A percentile compares a stretch with the other conserved stretches of the same genome.
phyloP scores from a whole-genome alignment of 2,888 invertebrate species.

The Melanchra persicariae region DNA sequence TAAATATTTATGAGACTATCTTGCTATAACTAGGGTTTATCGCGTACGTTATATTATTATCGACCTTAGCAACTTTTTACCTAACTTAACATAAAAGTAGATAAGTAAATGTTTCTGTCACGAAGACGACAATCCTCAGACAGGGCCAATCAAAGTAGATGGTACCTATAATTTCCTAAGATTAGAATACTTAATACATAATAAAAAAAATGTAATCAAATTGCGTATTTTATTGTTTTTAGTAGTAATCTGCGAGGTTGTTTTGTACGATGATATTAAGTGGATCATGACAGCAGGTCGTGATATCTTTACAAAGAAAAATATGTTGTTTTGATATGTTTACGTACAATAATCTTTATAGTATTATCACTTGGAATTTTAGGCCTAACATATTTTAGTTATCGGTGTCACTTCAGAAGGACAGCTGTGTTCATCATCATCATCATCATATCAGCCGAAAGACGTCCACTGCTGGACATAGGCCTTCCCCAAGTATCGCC shows the following conservation, averaged over 20 bases:
- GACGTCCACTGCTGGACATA: too few relatives aligned
- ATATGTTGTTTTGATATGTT: slow-evolving; percentile 36
- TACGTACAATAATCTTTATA: background rate
- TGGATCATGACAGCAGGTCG: slow-evolving; percentile 35
- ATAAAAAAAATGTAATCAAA: slow-evolving; percentile 1
- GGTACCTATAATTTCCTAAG: background rate
- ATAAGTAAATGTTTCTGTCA: background rate
- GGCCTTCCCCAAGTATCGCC: too few relatives aligned
- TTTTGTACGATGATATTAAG: slow-evolving; percentile 26
- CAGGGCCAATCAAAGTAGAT: background rate
- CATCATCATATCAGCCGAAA: too few relatives aligned
- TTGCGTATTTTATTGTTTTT: slow-evolving; percentile 19
- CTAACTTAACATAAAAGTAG: background rate
- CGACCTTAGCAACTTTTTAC: too few relatives aligned
- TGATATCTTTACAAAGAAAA: slow-evolving; percentile 36
- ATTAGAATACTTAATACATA: too few relatives aligned
- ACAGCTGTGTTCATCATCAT: too few relatives aligned
- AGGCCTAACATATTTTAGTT: background rate
- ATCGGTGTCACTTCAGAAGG: background rate
- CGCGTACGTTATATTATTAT: too few relatives aligned
- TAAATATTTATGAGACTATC: too few relatives aligned
- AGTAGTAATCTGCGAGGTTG: slow-evolving; percentile 24
- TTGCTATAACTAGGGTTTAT: too few relatives aligned
- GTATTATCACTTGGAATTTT: slow-evolving; percentile 19
- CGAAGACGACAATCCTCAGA: background rate